These are phyloP conservation scores for Osmoderma eremita DNA, from an alignment of 2,888 invertebrate genomes.

Conservation along the genomic window DNA sequence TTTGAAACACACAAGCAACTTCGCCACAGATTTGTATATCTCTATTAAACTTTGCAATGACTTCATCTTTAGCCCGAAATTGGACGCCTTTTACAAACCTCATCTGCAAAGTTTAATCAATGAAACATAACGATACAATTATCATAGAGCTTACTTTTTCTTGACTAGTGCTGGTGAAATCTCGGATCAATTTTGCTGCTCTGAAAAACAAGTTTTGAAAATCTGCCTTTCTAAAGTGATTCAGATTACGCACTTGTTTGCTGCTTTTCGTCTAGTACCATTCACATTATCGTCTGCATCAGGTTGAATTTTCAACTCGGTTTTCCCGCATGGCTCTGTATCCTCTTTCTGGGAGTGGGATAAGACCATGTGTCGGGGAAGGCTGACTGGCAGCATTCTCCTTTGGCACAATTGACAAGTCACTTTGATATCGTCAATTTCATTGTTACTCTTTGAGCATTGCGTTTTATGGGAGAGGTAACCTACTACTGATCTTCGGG, in stretches of 20 bases:
- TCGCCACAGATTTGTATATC: slow-evolving; percentile 18
- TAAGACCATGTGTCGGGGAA: slow-evolving; percentile 68
- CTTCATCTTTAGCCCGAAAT: slow-evolving; percentile 33
- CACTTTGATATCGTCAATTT: slow-evolving; percentile 44
- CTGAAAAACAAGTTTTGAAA: neutral
- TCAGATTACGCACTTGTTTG: slow-evolving; percentile 59
- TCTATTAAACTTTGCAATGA: slow-evolving; percentile 32
- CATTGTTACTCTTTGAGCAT: slow-evolving; percentile 45
- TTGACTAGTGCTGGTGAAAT: too few relatives aligned
- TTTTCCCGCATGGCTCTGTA: neutral
- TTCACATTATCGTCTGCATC: slow-evolving; percentile 42
- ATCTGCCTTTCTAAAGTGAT: neutral
- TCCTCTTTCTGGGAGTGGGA: slow-evolving; percentile 57
- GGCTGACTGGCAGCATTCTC: slow-evolving; percentile 68
- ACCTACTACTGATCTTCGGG: slow-evolving; percentile 68
- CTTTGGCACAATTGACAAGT: slow-evolving; percentile 53
- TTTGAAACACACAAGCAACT: slow-evolving; percentile 56
- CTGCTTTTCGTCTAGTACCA: slow-evolving; percentile 61
- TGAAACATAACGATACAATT: too few relatives aligned
- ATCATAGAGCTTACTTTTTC: too few relatives aligned
- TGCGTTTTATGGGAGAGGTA: slow-evolving; percentile 67
- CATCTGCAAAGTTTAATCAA: slow-evolving; percentile 5
- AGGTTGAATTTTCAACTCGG: neutral
- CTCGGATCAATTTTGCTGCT: too few relatives aligned
- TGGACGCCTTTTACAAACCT: slow-evolving; percentile 28